Evolutionary conservation across 2,797 vertebrate genomes (phyloP), one percentile per base, ranked within the genome.

Genomic region (Melanotaenia pygmaea): DNA sequence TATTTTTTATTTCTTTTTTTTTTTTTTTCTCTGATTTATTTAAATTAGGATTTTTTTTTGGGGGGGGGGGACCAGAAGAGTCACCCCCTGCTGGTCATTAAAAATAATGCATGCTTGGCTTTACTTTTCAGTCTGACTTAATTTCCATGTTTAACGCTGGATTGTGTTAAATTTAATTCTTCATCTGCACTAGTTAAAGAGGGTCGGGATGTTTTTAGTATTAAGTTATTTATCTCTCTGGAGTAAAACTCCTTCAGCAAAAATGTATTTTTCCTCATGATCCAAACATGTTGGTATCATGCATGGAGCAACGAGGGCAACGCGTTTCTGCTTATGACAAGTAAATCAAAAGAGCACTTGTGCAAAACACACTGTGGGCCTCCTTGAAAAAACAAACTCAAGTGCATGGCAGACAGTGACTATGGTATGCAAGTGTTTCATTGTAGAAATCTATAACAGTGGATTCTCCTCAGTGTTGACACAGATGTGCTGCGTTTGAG

Each of bases 401-500:
- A 86, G 45, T 80, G 50, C 77, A 70, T 74, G 64, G 76, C 74
- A 65, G 85, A 57, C 45, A 85, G 53, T 80, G 72, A 61, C 76
- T 56, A 47, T 43, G 68, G 69, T 69, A 81, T 84, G 86, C 64
- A 62, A 83, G 72, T 59, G 82, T 86, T 85, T 83, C 72, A 72
- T 72, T 74, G 81, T 78, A 79, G 63, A 73, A 67, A 78, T 84
- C 79, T 76, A 54, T 76, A 73, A 78, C 80, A 80, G 77, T 73
- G 79, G 77, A 67, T 66, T 83, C 72, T 74, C 58, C 38, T 59
- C 59, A 28, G 67, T 91, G 89, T 91, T 92, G 88, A 90, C 88
- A 91, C 88, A 92, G 86, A 92, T 93, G 89, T 91, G 80, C 84
- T 34, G 74, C 82, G 85, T 20, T 59, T 63, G 72, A 86, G 77